phyloP scores from a whole-genome alignment of 2,113 vertebrate species.

The Cisticola juncidis region DNA sequence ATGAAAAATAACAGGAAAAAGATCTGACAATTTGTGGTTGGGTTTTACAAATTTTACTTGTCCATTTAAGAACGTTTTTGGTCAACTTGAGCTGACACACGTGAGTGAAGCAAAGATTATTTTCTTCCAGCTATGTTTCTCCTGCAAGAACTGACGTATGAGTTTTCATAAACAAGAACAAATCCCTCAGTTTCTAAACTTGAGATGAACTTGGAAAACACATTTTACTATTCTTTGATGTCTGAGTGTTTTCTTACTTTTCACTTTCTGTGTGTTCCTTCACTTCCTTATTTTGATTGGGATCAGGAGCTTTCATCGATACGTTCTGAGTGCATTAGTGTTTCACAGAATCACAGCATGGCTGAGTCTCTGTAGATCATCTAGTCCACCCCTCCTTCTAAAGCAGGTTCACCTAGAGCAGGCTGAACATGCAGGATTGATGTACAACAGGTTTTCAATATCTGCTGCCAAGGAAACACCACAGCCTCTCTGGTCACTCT shows the following conservation, averaged over 20 bases:
- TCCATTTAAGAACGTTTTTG: neutral
- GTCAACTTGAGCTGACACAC: neutral
- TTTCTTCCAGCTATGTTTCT: neutral
- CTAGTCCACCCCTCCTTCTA: neutral
- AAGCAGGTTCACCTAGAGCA: neutral
- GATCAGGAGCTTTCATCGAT: neutral
- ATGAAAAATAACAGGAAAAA: neutral
- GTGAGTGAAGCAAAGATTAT: neutral
- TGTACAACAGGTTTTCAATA: neutral
- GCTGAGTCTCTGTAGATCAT: rapidly evolving
- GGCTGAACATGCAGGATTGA: neutral
- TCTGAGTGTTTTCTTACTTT: neutral
- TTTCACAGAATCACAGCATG: neutral
- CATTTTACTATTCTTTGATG: neutral
- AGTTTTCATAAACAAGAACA: neutral
- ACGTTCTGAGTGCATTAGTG: rapidly evolving
- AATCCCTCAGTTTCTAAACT: neutral
- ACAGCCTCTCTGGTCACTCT: neutral
- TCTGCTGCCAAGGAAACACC: neutral
- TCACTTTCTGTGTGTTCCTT: neutral
- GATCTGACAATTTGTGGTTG: neutral
- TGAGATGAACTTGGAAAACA: neutral
- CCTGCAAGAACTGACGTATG: neutral
- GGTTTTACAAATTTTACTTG: neutral
- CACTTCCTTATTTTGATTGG: neutral